These are phyloP conservation scores for Drepana falcataria DNA, from an alignment of 2,888 invertebrate species.

Conservation along the genomic window DNA sequence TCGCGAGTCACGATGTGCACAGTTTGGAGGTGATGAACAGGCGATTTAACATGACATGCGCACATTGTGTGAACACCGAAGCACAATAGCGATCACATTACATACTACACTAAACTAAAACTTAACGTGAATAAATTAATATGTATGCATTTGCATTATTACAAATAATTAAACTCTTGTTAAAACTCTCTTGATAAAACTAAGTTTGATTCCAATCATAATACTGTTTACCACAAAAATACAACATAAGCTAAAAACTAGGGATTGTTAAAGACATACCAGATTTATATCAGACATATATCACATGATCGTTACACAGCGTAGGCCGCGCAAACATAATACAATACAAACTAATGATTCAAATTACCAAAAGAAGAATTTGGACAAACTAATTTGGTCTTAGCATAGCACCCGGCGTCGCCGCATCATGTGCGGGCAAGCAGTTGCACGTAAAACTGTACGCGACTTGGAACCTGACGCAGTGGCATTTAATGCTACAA, in stretches of 20 bases:
- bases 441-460: slow-evolving; percentile 2
- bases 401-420: slow-evolving; percentile 62
- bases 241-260: neutral
- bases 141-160: too few relatives aligned
- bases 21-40: too few relatives aligned
- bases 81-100: too few relatives aligned
- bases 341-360: slow-evolving; percentile 20
- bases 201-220: slow-evolving; percentile 6
- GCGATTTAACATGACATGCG: too few relatives aligned
- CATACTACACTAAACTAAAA: too few relatives aligned
- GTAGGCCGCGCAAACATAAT: slow-evolving; percentile 4
- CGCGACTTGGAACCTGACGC: slow-evolving; percentile 3
- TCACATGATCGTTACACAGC: neutral
- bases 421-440: slow-evolving; percentile 9
- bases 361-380: slow-evolving; percentile 21
- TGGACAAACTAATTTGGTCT: slow-evolving; percentile 57
- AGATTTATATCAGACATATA: neutral
- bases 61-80: too few relatives aligned
- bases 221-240: too few relatives aligned
- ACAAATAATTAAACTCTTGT: too few relatives aligned
- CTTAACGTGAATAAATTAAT: slow-evolving; percentile 7
- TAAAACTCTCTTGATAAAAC: slow-evolving; percentile 13
- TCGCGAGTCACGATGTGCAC: too few relatives aligned
- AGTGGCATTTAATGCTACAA: slow-evolving; percentile 6
- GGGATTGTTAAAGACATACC: too few relatives aligned